Percentiles rank a stretch among this genome's conserved stretches.
Conservation (phyloP, 1,140 invertebrate genomes). For the Leptinotarsa texana region DNA sequence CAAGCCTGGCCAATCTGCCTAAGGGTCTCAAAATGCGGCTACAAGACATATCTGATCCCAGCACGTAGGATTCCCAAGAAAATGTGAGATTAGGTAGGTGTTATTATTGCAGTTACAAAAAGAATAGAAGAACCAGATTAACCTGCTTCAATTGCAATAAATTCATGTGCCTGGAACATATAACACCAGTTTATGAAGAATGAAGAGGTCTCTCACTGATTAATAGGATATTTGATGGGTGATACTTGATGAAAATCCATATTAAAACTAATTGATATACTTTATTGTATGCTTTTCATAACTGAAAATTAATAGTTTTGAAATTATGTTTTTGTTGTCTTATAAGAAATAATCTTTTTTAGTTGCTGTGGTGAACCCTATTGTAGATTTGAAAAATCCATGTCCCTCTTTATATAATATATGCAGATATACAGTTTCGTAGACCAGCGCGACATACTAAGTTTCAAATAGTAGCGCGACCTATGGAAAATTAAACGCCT, state of each 20-base stretch:
- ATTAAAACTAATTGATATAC: background rate
- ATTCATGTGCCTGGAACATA: background rate
- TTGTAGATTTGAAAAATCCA: background rate
- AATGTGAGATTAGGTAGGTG: background rate
- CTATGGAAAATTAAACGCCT: too few species aligned
- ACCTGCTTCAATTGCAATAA: conserved; percentile 7
- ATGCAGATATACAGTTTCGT: background rate
- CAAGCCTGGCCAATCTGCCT: background rate
- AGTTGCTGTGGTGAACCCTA: background rate
- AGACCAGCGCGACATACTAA: background rate
- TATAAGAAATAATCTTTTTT: background rate
- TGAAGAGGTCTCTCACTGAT: background rate
- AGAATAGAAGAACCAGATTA: conserved; percentile 3
- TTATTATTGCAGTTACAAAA: background rate
- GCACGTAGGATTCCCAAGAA: background rate
- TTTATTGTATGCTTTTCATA: background rate
- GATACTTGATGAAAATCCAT: too few species aligned
- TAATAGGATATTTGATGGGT: too few species aligned
- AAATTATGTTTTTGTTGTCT: background rate
- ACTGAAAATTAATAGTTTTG: background rate
- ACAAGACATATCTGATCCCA: background rate
- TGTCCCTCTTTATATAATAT: background rate
- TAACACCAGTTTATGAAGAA: background rate
- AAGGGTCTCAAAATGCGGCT: background rate
- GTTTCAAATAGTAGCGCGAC: too few species aligned